Percentiles rank a stretch among this genome's conserved stretches.
Conservation (phyloP, 2,113 vertebrate genomes). For the Misgurnus anguillicaudatus region DNA sequence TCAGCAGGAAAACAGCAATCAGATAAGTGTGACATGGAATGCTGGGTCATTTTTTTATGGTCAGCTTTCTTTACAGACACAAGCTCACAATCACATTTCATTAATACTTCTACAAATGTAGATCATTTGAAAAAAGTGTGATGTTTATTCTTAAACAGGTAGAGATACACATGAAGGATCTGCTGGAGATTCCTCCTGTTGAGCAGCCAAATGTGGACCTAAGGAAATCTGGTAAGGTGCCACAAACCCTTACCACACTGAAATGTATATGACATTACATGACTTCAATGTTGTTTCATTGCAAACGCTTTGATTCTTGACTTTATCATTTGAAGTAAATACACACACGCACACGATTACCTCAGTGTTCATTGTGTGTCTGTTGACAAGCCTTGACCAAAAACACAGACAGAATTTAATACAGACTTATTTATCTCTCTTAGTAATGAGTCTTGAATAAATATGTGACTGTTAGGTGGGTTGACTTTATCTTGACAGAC, state of each 20-base stretch:
- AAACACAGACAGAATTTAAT: neutral
- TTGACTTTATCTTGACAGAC: slow-evolving; percentile 7
- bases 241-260: neutral
- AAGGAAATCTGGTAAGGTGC: no score
- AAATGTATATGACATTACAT: neutral
- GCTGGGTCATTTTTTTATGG: slow-evolving; percentile 1
- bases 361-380: neutral
- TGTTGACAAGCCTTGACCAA: neutral
- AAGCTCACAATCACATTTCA: no score
- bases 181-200: no score
- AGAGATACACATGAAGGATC: no score
- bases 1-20: neutral
- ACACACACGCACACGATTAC: neutral
- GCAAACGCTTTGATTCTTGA: neutral
- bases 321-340: neutral
- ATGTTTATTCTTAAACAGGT: no score
- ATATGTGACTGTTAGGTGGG: neutral
- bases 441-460: slow-evolving; percentile 35
- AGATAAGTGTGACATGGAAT: slow-evolving; percentile 1
- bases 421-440: neutral
- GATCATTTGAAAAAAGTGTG: no score
- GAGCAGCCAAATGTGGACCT: no score
- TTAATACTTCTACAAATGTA: no score
- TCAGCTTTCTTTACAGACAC: no score
- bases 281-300: neutral